These are phyloP conservation scores for Ostrea edulis DNA, from an alignment of 1,140 invertebrate species.

Conservation along the genomic window DNA sequence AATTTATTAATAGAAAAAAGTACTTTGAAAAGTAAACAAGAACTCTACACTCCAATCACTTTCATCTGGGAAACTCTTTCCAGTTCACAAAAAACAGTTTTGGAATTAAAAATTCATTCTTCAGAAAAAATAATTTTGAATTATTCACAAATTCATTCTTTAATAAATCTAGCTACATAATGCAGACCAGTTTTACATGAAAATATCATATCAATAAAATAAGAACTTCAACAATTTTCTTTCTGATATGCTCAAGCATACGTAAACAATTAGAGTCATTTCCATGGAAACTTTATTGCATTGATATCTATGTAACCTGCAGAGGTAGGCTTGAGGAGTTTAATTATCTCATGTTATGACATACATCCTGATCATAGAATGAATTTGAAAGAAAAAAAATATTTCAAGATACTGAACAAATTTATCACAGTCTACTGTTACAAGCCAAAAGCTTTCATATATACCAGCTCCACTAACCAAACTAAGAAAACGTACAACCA, in stretches of 20 bases:
- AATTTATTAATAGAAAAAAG: slow-evolving; percentile 36
- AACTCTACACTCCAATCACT: slow-evolving; percentile 27
- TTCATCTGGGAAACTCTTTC: slow-evolving; percentile 1
- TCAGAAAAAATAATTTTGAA: neutral
- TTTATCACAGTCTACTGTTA: slow-evolving; percentile 35
- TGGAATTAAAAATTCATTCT: neutral
- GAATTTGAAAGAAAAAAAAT: neutral
- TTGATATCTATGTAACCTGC: neutral
- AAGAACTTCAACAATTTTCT: neutral
- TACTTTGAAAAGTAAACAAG: slow-evolving; percentile 28
- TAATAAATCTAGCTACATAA: neutral
- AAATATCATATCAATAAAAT: neutral
- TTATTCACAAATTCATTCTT: neutral
- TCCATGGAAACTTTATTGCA: slow-evolving; percentile 16
- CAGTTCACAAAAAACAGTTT: neutral
- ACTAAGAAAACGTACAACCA: neutral
- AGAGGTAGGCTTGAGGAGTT: slow-evolving; percentile 25
- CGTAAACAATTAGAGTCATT: neutral
- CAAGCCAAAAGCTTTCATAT: slow-evolving; percentile 18
- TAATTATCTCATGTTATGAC: slow-evolving; percentile 3
- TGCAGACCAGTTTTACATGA: neutral
- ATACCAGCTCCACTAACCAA: neutral
- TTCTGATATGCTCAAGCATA: neutral
- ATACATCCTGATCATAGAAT: neutral
- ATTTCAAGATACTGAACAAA: slow-evolving; percentile 17